phyloP scores from a whole-genome alignment of 1,140 invertebrate genomes.

The Drosophila mayri region DNA sequence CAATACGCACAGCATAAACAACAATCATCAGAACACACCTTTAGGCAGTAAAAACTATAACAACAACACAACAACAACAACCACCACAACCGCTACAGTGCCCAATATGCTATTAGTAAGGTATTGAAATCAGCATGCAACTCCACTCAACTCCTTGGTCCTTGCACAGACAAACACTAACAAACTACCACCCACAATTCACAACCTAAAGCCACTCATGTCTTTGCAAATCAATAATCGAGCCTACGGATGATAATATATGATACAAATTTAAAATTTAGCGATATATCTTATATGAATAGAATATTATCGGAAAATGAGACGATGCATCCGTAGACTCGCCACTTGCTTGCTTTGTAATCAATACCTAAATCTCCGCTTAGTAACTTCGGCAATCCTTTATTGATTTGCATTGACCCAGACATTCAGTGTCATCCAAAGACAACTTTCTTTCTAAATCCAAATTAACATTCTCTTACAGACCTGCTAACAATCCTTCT shows the following conservation, averaged over 20 bases:
- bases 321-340: conserved; percentile 3
- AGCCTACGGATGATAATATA: not conserved
- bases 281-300: not conserved
- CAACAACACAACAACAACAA: conserved; percentile 34
- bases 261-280: too few relatives aligned
- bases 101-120: conserved; percentile 84
- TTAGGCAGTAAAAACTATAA: conserved; percentile 65
- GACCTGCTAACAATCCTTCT: conserved; percentile 75
- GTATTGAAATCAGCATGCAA: conserved; percentile 63
- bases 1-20: conserved; percentile 45
- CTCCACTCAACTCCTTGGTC: conserved; percentile 50
- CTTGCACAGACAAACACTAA: conserved; percentile 48
- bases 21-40: conserved; percentile 38
- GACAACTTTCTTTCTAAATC: conserved; percentile 64
- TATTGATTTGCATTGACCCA: conserved; percentile 49
- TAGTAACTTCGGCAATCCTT: conserved; percentile 2
- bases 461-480: conserved; percentile 78
- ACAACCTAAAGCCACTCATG: conserved; percentile 19
- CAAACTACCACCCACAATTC: conserved; percentile 6
- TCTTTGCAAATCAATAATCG: conserved; percentile 51
- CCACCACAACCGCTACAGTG: conserved; percentile 64
- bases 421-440: conserved; percentile 5
- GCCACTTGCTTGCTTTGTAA: conserved; percentile 25
- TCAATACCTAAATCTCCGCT: conserved; percentile 14
- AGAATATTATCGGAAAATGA: not conserved